Conservation (phyloP, 2,113 vertebrate genomes). For the Centropristis striata region DNA sequence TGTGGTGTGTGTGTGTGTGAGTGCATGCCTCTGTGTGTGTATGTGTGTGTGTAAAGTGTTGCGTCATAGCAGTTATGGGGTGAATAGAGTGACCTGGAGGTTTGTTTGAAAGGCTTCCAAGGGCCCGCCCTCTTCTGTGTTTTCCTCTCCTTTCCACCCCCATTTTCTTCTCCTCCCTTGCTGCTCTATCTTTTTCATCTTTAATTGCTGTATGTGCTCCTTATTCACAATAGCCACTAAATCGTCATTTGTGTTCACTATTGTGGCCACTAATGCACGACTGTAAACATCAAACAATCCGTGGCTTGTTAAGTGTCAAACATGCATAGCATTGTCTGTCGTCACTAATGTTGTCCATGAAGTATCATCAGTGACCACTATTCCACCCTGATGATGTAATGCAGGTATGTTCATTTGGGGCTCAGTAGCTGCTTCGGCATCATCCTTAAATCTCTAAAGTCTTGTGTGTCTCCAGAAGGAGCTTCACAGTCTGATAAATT, state of each 20-base stretch:
- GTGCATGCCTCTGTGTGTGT: conserved; percentile 7
- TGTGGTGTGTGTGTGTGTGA: background rate
- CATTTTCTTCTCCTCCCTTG: background rate
- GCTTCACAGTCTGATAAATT: too few relatives aligned
- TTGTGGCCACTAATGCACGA: background rate
- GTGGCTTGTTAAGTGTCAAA: background rate
- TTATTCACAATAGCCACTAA: background rate
- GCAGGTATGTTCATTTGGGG: background rate
- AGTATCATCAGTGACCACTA: background rate
- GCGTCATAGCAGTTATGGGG: conserved; percentile 35
- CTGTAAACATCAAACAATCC: background rate
- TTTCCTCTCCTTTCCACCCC: conserved; percentile 9
- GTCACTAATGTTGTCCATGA: background rate
- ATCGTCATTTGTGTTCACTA: background rate
- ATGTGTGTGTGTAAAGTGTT: background rate
- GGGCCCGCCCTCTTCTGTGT: conserved; percentile 25
- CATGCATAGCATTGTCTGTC: background rate
- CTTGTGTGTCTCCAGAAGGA: too few relatives aligned
- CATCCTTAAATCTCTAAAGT: too few relatives aligned
- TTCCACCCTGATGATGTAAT: background rate
- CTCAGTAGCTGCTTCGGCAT: background rate
- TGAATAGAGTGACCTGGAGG: conserved; percentile 29
- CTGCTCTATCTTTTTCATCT: conserved; percentile 31
- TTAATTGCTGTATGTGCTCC: background rate
- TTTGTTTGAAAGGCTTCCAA: conserved; percentile 46